Conservation (phyloP, 2,113 vertebrate species). For the Hydropotes inermis region DNA sequence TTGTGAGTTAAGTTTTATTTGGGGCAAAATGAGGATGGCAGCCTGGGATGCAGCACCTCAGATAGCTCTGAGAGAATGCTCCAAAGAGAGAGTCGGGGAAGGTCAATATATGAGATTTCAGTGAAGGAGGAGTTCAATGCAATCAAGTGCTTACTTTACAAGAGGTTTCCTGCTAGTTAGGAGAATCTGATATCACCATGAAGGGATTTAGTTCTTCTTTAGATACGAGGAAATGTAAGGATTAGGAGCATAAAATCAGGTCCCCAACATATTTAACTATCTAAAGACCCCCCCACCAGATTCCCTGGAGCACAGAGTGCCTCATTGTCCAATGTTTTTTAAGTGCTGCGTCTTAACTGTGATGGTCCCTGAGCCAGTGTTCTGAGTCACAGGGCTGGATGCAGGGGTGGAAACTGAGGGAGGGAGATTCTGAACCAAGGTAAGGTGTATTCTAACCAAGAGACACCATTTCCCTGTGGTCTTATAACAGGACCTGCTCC, state of each 20-base stretch:
- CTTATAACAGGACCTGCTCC: background rate
- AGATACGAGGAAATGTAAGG: background rate
- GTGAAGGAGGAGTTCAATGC: background rate
- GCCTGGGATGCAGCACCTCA: background rate
- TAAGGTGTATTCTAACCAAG: background rate
- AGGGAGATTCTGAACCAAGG: background rate
- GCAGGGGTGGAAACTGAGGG: background rate
- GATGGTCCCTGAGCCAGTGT: background rate
- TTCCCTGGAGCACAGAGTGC: background rate
- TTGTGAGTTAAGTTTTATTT: background rate
- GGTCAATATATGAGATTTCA: background rate
- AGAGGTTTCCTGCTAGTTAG: background rate
- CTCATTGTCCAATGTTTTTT: background rate
- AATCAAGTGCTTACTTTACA: background rate
- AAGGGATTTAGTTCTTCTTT: background rate
- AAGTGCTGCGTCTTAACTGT: background rate
- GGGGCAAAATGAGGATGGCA: background rate
- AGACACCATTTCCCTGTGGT: background rate
- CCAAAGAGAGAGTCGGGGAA: background rate
- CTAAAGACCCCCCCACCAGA: background rate
- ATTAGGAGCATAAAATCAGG: background rate
- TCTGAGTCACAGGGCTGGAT: background rate
- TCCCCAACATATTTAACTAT: background rate
- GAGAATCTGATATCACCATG: background rate
- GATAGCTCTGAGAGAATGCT: background rate